Base-by-base conservation (phyloP, 2,113 vertebrate species). In the Stegastes partitus region DNA sequence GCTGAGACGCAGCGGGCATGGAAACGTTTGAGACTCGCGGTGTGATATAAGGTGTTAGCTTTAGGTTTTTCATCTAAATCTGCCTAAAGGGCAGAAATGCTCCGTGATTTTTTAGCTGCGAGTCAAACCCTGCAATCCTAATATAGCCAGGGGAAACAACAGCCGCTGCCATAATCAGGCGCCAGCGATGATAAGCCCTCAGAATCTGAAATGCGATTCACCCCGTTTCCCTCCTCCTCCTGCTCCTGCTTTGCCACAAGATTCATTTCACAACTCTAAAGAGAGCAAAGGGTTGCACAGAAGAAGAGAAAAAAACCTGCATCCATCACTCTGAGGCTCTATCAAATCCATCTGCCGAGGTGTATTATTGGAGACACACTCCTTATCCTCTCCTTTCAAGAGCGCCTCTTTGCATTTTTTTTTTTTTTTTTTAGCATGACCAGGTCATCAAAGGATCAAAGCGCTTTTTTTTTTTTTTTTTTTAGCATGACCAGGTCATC, bases 371-470 rank as follows among this genome's bases (percentile, higher is more conserved):
- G 81, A 89, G 69, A 89, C 69, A 61, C 21, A 42, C 72, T 87
- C 67, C 77, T 91, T 78, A 90, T 91, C 82, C 76, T 89, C 87
- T 89, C 79, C 73, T 90, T 86, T 89, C 79, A 83, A 85, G 82
- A 80, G 72, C 21, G 42, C 45, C 86, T 70, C 74, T 91, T 87
- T 89, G 66, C 82, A 83, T 82, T 85, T 79, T 77, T 77, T 78
- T 72, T 37, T 76, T 66, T n/a, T 59, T 67, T 50, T 39, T 74
- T 67, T 64, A 28, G 83, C 62, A 66, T 85, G 88, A 82, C 85
- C 90, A 68, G 85, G 82, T 85, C 67, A 51, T 89, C 67, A 84
- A 76, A 84, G 79, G 87, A 90, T 93, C 83, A 88, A 90, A 90
- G 87, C 54, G 22, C 55, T 73, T 34, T 19, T 34, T 34, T 34